Conservation (phyloP, 2,113 vertebrate genomes). For the Oxygymnocypris stewartii region DNA sequence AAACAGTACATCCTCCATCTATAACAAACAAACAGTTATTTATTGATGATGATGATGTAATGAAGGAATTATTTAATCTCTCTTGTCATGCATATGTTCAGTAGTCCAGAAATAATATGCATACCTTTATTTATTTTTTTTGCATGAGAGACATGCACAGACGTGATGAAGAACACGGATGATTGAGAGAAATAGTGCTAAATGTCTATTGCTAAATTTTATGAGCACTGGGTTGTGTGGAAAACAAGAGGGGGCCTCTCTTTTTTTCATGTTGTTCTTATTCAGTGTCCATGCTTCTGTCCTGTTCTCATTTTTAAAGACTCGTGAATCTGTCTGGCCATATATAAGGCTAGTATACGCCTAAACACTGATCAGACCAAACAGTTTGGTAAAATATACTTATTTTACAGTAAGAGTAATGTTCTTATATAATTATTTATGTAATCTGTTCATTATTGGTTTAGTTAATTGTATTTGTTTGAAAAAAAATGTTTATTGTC, state of each 20-base stretch:
- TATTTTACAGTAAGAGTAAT: too few species aligned
- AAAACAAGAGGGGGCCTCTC: background rate
- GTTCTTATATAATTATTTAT: too few species aligned
- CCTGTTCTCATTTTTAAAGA: background rate
- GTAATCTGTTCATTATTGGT: too few species aligned
- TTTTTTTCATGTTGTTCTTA: background rate
- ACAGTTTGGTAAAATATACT: background rate
- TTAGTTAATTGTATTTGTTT: too few species aligned
- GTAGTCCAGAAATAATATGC: background rate
- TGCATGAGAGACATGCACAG: slow-evolving; percentile 2
- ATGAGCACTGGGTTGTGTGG: background rate
- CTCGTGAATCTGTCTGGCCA: background rate
- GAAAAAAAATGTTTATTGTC: too few species aligned
- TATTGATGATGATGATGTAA: background rate
- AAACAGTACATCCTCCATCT: background rate
- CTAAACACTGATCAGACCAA: background rate
- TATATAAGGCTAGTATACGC: background rate
- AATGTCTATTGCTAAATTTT: background rate
- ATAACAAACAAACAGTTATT: background rate
- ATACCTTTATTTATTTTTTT: background rate
- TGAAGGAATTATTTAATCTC: background rate
- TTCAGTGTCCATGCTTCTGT: background rate
- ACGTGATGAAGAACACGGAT: background rate
- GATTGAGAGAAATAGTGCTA: background rate
- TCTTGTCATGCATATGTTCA: background rate